Evolutionary conservation across 2,113 vertebrate species (phyloP), one percentile per base, ranked within the genome.

Genomic region (Etia nguti): DNA sequence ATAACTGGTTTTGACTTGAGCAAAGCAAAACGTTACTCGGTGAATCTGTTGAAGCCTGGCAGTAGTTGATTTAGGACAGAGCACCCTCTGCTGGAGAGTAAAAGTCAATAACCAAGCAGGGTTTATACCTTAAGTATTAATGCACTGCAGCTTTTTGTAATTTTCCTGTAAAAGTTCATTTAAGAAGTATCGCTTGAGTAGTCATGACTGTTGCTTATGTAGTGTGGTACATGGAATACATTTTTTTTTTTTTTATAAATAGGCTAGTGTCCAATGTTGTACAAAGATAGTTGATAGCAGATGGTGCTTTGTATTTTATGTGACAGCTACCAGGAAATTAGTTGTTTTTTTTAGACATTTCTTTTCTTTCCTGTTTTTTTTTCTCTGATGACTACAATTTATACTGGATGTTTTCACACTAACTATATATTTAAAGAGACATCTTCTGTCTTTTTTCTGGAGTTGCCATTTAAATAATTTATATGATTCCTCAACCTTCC

Each of bases 1-100:
- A n/a, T 26, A 15, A 6, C 5, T 3, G n/a, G 13, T 18, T 83
- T 82, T 84, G 15, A 73, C 8, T 9, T 3, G 4, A 59, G 6
- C 57, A 22, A 43, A 6, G 2, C 5, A 16, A 50, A 16, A 41
- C 43, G 18, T 16, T 43, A 5, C 5, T 5, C 24, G 43, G 36
- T n/a, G 43, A 18, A 56, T 4, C 4, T 4, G 2, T 3, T 60
- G 50, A 26, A 2, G 4, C 65, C 8, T 57, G 62, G 29, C 3
- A 68, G 46, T 10, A n/a, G 16, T 34, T 88, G 15, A 31, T 62
- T 90, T 89, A 73, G 60, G 59, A 60, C 12, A 92, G n/a, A 91
- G 86, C 90, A 15, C 94, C 93, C 89, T 92, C 95, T 96, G 84
- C 88, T 95, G 95, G 92, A 84, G 36, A 77, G 7, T 11, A 20